Conservation (phyloP, 1,140 invertebrate species). For the Pseudomyrmex gracilis region DNA sequence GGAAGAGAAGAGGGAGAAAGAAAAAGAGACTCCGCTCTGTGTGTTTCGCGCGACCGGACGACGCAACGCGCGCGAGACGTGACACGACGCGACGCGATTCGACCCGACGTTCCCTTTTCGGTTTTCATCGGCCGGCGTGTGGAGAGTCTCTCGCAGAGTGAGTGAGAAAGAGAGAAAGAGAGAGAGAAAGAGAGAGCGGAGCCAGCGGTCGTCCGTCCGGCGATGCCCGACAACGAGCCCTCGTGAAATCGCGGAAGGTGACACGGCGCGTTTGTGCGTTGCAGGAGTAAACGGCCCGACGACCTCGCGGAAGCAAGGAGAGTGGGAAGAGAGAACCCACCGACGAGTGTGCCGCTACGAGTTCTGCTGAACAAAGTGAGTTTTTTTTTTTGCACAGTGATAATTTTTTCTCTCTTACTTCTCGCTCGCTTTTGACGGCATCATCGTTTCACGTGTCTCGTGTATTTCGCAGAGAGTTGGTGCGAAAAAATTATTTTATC, state of each 20-base stretch:
- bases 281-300: slow-evolving; percentile 46
- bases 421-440: neutral
- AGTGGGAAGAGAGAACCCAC: neutral
- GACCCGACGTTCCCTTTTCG: slow-evolving; percentile 20
- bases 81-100: neutral
- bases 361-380: slow-evolving; percentile 1
- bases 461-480: neutral
- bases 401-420: neutral
- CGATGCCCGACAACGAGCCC: slow-evolving; percentile 45
- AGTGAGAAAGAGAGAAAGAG: slow-evolving; percentile 1
- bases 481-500: neutral
- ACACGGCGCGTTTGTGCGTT: slow-evolving; percentile 50
- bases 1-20: slow-evolving; percentile 9
- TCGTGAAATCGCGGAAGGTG: slow-evolving; percentile 56
- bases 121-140: slow-evolving; percentile 23
- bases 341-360: slow-evolving; percentile 5
- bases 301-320: slow-evolving; percentile 33
- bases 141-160: neutral
- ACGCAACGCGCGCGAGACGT: slow-evolving; percentile 9
- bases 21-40: neutral
- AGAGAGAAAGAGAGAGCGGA: too few relatives aligned
- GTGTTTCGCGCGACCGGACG: slow-evolving; percentile 27
- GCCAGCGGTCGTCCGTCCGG: neutral
- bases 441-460: neutral
- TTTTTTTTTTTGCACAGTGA: neutral